Base-by-base conservation (phyloP, 2,888 invertebrate genomes). In the Cephus pulcher region DNA sequence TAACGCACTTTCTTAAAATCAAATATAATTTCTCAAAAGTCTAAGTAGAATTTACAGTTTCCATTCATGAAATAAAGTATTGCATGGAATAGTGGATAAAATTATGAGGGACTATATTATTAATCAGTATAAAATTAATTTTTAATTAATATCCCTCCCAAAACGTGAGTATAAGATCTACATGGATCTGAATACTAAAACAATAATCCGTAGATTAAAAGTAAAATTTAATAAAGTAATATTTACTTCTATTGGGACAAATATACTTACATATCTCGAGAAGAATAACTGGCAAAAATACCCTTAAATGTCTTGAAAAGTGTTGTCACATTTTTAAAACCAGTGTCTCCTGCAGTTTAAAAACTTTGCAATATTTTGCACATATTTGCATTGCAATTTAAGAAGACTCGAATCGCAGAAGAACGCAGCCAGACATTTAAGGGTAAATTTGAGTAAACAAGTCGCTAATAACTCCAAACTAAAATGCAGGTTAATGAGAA, bases 401-500 rank as follows among this genome's bases (percentile, higher is more conserved):
- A 23, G 6, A 23, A 23, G 40, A 56, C 6, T 56, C 40, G 56
- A 56, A 56, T 56, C 9, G 9, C 56, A 23, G 56, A 56, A 23
- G 9, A 23, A 56, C 56, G 2, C 9, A 9, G 23, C 23, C 56
- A 9, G 56, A 56, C 56, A 56, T 56, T 78, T 77, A 73, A 75
- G 71, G 56, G 75, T 77, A 35, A 11, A 71, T 74, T 35, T 35
- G 15, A 75, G 73, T 73, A 35, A 69, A 40, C 76, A 30, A 34
- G 33, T 34, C 81, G 88, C 82, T 89, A 89, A 89, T 90, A 87
- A 90, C 86, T 87, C 83, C 85, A 81, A 86, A 89, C 88, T 89
- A 89, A 90, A 89, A 91, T 88, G 86, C 92, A 94, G 94, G 93
- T 92, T 93, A 90, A 90, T 94, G 91, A 94, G 94, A 94, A 94